Conservation (phyloP, 92 coral and sea anemone genomes). For the Zoanthus sociatus region DNA sequence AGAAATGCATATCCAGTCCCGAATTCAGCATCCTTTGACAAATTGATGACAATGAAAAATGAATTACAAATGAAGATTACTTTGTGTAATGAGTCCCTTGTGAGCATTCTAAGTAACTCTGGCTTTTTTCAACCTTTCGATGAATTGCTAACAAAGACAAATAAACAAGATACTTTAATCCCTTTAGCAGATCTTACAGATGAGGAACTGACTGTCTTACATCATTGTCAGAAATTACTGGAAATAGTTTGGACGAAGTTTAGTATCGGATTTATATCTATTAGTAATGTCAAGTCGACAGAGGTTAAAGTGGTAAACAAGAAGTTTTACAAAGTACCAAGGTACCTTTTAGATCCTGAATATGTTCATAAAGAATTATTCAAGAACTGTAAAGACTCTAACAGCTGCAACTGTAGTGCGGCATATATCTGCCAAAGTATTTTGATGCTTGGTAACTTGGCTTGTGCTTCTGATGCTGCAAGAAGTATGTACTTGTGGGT, state of each 20-base stretch:
- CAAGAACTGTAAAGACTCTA: background rate
- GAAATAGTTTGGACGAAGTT: conserved; percentile 50
- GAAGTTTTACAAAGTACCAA: conserved; percentile 49
- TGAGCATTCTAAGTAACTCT: conserved; percentile 41
- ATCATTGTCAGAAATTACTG: conserved; percentile 54
- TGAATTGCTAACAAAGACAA: conserved; percentile 26
- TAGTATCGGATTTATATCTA: conserved; percentile 30
- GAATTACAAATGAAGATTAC: conserved; percentile 55
- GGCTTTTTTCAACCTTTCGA: conserved; percentile 52
- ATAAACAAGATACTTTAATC: conserved; percentile 30
- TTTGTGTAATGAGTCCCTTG: conserved; percentile 48
- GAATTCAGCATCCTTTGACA: conserved; percentile 49
- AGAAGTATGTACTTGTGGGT: background rate
- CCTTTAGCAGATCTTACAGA: conserved; percentile 55
- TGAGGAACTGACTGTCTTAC: conserved; percentile 45
- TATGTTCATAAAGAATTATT: background rate
- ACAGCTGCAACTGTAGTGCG: background rate
- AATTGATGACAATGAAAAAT: conserved; percentile 37
- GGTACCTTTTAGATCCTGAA: conserved; percentile 29
- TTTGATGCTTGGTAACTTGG: conserved; percentile 23
- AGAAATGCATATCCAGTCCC: conserved; percentile 56
- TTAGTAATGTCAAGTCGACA: conserved; percentile 14
- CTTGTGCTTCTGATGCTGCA: background rate
- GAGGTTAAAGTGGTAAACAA: background rate
- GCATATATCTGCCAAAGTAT: conserved; percentile 6